Evolutionary conservation across 1,140 invertebrate genomes (phyloP).

Genomic region (Thereuonema tuberculata): DNA sequence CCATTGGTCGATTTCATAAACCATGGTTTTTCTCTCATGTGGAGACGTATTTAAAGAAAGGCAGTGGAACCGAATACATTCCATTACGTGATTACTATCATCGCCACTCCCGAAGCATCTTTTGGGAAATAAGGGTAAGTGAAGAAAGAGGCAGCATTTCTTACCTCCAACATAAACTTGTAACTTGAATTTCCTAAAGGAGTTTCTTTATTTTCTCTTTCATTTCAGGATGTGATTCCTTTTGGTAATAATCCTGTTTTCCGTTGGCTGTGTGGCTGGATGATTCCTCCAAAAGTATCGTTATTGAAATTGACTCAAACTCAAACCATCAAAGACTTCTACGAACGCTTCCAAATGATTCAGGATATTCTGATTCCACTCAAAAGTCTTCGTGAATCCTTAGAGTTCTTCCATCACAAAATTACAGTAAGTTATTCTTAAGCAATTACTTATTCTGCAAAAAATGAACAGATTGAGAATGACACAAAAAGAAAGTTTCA

Average conservation of each 20-base stretch:
- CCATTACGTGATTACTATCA: slow-evolving; percentile 69
- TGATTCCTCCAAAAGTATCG: slow-evolving; percentile 68
- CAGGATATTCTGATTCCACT: slow-evolving; percentile 73
- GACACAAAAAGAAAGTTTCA: no score
- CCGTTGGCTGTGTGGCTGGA: slow-evolving; percentile 58
- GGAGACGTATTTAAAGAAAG: slow-evolving; percentile 35
- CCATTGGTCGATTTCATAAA: slow-evolving; percentile 60
- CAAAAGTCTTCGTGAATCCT: slow-evolving; percentile 41
- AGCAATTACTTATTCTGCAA: no score
- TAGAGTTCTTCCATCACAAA: slow-evolving; percentile 50
- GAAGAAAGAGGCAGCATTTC: background rate
- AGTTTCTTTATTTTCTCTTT: background rate
- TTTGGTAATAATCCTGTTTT: slow-evolving; percentile 69
- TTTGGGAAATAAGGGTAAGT: slow-evolving; percentile 62
- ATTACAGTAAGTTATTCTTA: slow-evolving; percentile 42
- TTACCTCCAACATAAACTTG: background rate
- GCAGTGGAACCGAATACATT: slow-evolving; percentile 48
- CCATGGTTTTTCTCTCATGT: slow-evolving; percentile 77
- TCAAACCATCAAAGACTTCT: slow-evolving; percentile 51
- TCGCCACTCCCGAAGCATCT: slow-evolving; percentile 59
- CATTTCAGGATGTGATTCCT: slow-evolving; percentile 58
- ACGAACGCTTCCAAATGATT: slow-evolving; percentile 63
- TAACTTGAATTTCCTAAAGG: background rate
- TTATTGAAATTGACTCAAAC: slow-evolving; percentile 68
- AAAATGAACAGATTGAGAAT: no score